Evolutionary conservation across 2,113 vertebrate genomes (phyloP).

Genomic region (Egretta garzetta): DNA sequence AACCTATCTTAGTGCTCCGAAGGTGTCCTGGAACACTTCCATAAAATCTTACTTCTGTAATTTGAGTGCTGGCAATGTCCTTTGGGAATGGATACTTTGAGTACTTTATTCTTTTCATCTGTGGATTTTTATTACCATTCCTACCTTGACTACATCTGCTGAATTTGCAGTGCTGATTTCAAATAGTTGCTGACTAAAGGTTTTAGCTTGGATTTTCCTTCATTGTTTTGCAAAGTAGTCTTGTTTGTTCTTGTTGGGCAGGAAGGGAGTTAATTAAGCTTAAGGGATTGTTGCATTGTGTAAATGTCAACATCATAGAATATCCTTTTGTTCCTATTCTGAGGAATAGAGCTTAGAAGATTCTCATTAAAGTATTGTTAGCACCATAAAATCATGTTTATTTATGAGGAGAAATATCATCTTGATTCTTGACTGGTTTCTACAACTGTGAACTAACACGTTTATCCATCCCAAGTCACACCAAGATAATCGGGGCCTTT

Average conservation of each 20-base stretch:
- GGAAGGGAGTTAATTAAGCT: slow-evolving; percentile 7
- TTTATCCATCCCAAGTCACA: background rate
- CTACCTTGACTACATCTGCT: slow-evolving; percentile 32
- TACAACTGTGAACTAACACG: background rate
- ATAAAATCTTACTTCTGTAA: background rate
- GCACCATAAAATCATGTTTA: background rate
- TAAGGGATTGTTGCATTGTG: background rate
- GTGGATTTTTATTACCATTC: slow-evolving; percentile 35
- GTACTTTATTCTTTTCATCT: slow-evolving; percentile 17
- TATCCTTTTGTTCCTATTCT: background rate
- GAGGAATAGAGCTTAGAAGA: background rate
- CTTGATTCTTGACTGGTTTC: background rate
- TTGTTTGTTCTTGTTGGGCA: background rate
- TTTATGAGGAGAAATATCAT: background rate
- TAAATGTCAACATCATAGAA: background rate
- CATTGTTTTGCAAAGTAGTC: background rate
- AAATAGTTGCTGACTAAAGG: slow-evolving; percentile 39
- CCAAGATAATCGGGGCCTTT: background rate
- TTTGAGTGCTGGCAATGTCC: background rate
- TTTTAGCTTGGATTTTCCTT: slow-evolving; percentile 61
- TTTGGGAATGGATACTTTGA: slow-evolving; percentile 25
- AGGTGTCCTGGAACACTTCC: background rate
- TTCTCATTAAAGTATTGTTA: background rate
- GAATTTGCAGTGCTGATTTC: slow-evolving; percentile 47
- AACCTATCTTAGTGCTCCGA: background rate